phyloP scores from a whole-genome alignment of 2,113 vertebrate genomes.

The Bos taurus region DNA sequence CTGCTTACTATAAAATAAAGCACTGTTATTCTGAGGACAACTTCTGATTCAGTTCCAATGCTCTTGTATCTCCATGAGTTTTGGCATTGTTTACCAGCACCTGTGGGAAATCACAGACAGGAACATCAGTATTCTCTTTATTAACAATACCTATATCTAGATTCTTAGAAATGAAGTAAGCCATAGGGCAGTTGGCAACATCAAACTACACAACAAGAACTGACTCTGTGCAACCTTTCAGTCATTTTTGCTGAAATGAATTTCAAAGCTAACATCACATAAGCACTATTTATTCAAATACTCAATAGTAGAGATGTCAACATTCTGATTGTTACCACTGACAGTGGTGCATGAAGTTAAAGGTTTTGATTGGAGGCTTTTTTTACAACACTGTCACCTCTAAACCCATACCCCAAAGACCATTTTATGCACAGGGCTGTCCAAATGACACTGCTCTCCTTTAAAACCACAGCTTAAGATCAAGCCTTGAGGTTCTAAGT shows the following conservation, averaged over 20 bases:
- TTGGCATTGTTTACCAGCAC: slow-evolving; percentile 88
- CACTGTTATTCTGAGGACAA: slow-evolving; percentile 77
- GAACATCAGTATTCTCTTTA: not conserved
- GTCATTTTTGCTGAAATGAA: slow-evolving; percentile 24
- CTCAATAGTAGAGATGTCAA: not conserved
- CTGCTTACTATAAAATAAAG: slow-evolving; percentile 7
- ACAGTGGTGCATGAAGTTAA: not conserved
- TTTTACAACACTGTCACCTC: not conserved
- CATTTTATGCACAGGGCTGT: not conserved
- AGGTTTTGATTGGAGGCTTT: not conserved
- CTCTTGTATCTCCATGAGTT: slow-evolving; percentile 84
- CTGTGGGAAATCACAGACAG: slow-evolving; percentile 74
- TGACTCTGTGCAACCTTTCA: not conserved
- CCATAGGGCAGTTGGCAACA: not conserved
- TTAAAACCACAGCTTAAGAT: not conserved
- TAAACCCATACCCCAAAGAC: not conserved
- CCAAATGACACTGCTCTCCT: not conserved
- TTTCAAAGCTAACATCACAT: not conserved
- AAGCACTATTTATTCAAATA: not conserved
- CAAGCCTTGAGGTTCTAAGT: not conserved
- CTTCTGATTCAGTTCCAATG: slow-evolving; percentile 85
- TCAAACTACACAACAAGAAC: not conserved
- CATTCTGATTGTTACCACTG: not conserved
- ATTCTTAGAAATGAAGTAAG: not conserved
- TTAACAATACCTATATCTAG: not conserved